Conservation (phyloP, 2,797 vertebrate genomes). For the Gobionotothen gibberifrons region DNA sequence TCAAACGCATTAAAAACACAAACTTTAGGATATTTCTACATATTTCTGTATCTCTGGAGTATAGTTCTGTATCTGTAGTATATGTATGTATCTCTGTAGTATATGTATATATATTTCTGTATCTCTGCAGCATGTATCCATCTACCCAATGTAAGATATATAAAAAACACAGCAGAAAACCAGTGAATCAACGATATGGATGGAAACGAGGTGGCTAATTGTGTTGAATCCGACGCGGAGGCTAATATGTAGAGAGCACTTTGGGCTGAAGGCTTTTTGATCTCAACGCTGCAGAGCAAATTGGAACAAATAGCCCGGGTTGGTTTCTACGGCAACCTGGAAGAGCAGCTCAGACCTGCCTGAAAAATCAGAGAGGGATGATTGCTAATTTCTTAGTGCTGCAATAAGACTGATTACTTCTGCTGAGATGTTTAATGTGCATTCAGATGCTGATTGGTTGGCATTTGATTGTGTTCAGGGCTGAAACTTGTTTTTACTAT, state of each 20-base stretch:
- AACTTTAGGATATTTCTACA: too few species aligned
- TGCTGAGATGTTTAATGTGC: background rate
- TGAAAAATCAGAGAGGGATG: constrained; percentile 10
- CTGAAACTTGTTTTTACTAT: background rate
- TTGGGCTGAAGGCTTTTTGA: constrained; percentile 68
- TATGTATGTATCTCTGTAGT: too few species aligned
- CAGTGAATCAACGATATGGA: constrained; percentile 45
- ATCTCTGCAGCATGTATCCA: too few species aligned
- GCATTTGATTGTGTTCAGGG: background rate
- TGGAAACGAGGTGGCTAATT: constrained; percentile 46
- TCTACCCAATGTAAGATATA: background rate
- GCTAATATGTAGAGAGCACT: constrained; percentile 65
- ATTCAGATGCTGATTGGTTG: background rate
- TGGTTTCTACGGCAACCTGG: constrained; percentile 80
- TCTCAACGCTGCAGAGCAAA: constrained; percentile 70
- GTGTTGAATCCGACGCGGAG: constrained; percentile 51
- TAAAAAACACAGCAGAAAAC: background rate
- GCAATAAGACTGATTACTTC: background rate
- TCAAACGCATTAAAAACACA: constrained; percentile 44
- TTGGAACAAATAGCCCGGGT: constrained; percentile 76
- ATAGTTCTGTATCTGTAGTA: too few species aligned
- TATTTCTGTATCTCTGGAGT: too few species aligned
- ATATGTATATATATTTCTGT: too few species aligned
- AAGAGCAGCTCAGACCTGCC: constrained; percentile 51
- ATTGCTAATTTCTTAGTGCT: background rate